phyloP scores from a whole-genome alignment of 2,797 vertebrate species.

The Staurois parvus region DNA sequence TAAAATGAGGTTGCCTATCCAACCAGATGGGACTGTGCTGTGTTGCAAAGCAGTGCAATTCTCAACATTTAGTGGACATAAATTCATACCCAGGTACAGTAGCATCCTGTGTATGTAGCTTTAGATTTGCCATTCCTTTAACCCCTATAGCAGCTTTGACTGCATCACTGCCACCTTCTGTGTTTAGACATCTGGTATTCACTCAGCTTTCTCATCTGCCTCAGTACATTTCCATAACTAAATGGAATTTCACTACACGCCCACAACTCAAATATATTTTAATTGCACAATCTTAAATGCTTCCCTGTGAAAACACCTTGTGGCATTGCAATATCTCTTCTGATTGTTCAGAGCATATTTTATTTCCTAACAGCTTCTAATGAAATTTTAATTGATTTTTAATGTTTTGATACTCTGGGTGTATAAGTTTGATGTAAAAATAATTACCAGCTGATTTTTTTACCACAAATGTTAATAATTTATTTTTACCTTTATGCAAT shows the following conservation, averaged over 20 bases:
- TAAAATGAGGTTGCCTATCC: no score
- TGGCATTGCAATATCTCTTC: slow-evolving; percentile 57
- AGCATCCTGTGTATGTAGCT: neutral
- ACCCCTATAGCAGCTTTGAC: slow-evolving; percentile 16
- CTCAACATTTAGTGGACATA: no score
- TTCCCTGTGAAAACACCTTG: slow-evolving; percentile 59
- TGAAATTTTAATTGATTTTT: slow-evolving; percentile 63
- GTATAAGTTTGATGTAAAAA: slow-evolving; percentile 57
- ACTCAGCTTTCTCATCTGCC: neutral
- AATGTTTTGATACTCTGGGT: slow-evolving; percentile 59
- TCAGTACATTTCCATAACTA: slow-evolving; percentile 15
- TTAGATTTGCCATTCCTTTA: slow-evolving; percentile 4
- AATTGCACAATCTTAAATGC: slow-evolving; percentile 53
- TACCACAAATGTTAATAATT: slow-evolving; percentile 43
- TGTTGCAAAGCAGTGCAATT: no score
- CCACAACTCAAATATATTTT: slow-evolving; percentile 52
- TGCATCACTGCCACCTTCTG: slow-evolving; percentile 15
- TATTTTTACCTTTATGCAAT: slow-evolving; percentile 6
- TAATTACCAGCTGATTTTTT: slow-evolving; percentile 50
- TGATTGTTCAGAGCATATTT: slow-evolving; percentile 54
- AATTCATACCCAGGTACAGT: no score
- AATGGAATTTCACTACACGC: slow-evolving; percentile 35
- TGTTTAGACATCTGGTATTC: slow-evolving; percentile 25
- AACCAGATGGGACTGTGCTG: no score
- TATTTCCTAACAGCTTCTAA: slow-evolving; percentile 56